Evolutionary conservation across 1,140 invertebrate species (phyloP).

Genomic region (Drosophila mayri): DNA sequence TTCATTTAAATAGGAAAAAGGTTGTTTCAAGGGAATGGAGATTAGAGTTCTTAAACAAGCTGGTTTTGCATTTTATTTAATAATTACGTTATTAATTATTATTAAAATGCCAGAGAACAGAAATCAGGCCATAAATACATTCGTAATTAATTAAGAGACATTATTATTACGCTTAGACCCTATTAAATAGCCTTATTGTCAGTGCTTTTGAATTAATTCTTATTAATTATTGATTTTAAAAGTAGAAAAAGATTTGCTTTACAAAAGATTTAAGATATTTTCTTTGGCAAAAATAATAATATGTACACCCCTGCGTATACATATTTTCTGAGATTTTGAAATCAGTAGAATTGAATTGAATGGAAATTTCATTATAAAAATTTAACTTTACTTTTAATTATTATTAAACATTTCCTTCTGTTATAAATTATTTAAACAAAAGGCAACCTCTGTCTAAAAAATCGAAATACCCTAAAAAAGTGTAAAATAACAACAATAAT

Average conservation of each 20-base stretch:
- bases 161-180: no score
- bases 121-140: not conserved
- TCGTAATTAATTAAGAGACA: not conserved
- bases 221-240: no score
- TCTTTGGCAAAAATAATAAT: no score
- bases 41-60: not conserved
- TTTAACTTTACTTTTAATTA: not conserved
- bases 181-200: not conserved
- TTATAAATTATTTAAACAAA: not conserved
- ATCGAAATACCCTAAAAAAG: not conserved
- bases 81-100: not conserved
- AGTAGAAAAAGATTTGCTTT: no score
- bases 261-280: no score
- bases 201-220: not conserved
- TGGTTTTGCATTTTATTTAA: not conserved
- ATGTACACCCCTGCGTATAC: not conserved
- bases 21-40: not conserved
- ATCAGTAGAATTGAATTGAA: no score
- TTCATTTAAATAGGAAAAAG: slow-evolving; percentile 9
- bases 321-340: not conserved
- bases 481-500: slow-evolving; percentile 7
- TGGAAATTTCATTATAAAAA: not conserved
- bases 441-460: not conserved
- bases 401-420: no score
- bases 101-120: not conserved